Percentiles rank a stretch among this genome's conserved stretches.
These are phyloP conservation scores for Ectobius pallidus DNA, from an alignment of 2,888 invertebrate genomes.

Conservation along the genomic window DNA sequence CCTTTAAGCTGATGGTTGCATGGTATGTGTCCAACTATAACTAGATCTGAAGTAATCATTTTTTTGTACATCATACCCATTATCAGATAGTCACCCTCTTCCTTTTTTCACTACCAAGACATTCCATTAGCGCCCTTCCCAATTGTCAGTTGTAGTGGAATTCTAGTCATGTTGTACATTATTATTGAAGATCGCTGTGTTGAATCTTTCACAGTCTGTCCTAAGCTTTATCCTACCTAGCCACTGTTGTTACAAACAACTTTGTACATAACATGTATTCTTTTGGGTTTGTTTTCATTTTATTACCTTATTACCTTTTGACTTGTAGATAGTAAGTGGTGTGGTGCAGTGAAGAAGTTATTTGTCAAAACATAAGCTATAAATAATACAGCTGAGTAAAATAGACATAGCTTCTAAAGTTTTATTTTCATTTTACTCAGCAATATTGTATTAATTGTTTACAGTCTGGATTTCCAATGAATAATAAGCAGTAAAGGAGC, in stretches of 20 bases:
- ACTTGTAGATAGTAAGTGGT: background rate
- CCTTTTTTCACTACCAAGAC: constrained; percentile 3
- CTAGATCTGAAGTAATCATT: background rate
- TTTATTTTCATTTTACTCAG: no score
- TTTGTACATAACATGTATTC: constrained; percentile 23
- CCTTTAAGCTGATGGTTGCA: background rate
- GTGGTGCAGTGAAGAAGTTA: background rate
- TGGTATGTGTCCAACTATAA: background rate
- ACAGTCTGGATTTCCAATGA: no score
- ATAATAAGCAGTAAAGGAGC: no score
- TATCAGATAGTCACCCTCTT: background rate
- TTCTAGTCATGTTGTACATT: constrained; percentile 25
- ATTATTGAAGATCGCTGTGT: background rate
- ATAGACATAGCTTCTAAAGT: no score
- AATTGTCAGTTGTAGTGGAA: constrained; percentile 20
- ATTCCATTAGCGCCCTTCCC: constrained; percentile 16
- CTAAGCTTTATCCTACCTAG: constrained; percentile 28
- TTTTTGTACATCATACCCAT: background rate
- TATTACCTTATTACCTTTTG: background rate
- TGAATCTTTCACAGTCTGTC: constrained; percentile 10
- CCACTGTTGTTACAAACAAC: constrained; percentile 32
- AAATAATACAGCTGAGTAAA: background rate
- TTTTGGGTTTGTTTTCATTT: background rate
- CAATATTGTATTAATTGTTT: no score
- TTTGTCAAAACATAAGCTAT: background rate